Percentiles rank a stretch among this genome's conserved stretches.
These are phyloP conservation scores for Embiotoca jacksoni DNA, from an alignment of 2,113 vertebrate genomes.

Conservation along the genomic window DNA sequence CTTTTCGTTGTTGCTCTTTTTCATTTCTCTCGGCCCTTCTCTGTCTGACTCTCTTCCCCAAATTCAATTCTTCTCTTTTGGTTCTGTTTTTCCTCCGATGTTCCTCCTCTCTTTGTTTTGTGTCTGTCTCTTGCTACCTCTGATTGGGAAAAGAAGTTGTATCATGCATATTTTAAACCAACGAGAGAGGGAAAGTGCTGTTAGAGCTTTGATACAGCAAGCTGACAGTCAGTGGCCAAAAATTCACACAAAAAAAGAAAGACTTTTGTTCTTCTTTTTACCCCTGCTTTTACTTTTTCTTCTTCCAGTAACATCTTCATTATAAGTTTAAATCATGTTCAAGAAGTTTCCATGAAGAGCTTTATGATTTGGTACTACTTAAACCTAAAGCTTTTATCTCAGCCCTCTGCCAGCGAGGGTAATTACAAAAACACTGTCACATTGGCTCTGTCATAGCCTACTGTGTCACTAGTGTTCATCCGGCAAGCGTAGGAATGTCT, in stretches of 20 bases:
- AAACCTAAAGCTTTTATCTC: no score
- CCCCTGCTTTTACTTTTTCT: neutral
- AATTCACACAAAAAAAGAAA: neutral
- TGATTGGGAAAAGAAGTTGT: conserved; percentile 58
- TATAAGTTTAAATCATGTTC: no score
- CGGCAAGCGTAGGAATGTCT: no score
- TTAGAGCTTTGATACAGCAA: conserved; percentile 11
- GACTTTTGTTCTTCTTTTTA: neutral
- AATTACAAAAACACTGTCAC: no score
- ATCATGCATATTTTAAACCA: conserved; percentile 61
- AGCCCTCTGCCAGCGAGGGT: no score
- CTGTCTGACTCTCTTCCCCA: conserved; percentile 6
- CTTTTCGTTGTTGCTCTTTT: conserved; percentile 39
- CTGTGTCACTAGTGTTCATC: no score
- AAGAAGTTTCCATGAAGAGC: neutral
- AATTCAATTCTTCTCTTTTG: conserved; percentile 7
- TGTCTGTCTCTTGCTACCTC: conserved; percentile 4
- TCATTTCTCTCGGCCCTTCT: conserved; percentile 4
- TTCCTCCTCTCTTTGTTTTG: conserved; percentile 28
- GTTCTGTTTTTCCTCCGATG: neutral
- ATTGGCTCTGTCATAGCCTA: no score
- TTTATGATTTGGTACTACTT: neutral
- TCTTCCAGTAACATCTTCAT: no score
- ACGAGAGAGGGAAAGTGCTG: conserved; percentile 26
- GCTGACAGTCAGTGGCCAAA: conserved; percentile 27